phyloP scores from a whole-genome alignment of 2,888 invertebrate genomes.

The Ophonus ardosiacus region DNA sequence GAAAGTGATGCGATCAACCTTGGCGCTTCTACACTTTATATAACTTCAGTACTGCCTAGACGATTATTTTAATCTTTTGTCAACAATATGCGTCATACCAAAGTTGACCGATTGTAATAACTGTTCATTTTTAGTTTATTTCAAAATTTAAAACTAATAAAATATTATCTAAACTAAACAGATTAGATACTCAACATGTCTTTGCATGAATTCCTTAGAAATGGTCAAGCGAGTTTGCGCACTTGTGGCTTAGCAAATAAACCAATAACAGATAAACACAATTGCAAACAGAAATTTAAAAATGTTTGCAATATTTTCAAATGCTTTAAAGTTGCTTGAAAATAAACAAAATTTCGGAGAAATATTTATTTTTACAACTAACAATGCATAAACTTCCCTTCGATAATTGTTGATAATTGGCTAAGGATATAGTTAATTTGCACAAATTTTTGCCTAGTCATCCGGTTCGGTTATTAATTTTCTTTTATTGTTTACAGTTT shows the following conservation, averaged over 20 bases:
- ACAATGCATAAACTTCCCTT: background rate
- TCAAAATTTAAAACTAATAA: conserved; percentile 1
- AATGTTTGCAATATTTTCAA: conserved; percentile 28
- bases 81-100: conserved; percentile 4
- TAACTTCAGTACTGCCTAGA: conserved; percentile 7
- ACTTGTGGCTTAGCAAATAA: background rate
- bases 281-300: conserved; percentile 32
- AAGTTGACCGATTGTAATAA: background rate
- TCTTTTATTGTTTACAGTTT: conserved; percentile 14
- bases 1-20: conserved; percentile 26
- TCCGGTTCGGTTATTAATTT: conserved; percentile 2
- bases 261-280: conserved; percentile 44
- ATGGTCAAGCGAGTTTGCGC: conserved; percentile 22
- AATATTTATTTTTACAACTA: background rate
- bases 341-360: background rate
- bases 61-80: background rate
- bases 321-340: background rate
- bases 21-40: background rate
- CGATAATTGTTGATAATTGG: background rate
- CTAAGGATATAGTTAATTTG: conserved; percentile 6
- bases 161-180: conserved; percentile 31
- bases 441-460: conserved; percentile 1
- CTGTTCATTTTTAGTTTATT: background rate
- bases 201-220: conserved; percentile 18
- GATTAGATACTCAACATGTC: conserved; percentile 10